Evolutionary conservation across 2,113 vertebrate genomes (phyloP).

Genomic region (Taurulus bubalis): DNA sequence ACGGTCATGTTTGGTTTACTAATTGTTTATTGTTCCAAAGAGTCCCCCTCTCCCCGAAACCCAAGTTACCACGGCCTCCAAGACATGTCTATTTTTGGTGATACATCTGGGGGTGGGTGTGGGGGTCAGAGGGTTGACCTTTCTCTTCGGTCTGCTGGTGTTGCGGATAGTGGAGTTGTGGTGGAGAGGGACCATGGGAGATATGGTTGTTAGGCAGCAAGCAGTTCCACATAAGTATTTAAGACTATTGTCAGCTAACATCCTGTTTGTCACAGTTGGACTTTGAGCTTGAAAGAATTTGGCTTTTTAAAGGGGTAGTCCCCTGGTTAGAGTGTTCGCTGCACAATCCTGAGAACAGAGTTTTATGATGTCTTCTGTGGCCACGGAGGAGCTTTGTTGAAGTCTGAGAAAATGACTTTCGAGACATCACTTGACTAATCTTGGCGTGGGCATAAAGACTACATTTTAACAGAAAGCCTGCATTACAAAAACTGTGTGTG

Average conservation of each 20-base stretch:
- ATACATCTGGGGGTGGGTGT: slow-evolving; percentile 59
- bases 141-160: slow-evolving; percentile 47
- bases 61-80: slow-evolving; percentile 36
- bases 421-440: background rate
- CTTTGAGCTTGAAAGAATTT: slow-evolving; percentile 10
- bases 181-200: slow-evolving; percentile 37
- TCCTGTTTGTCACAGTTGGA: slow-evolving; percentile 34
- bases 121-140: slow-evolving; percentile 62
- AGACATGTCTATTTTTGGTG: slow-evolving; percentile 69
- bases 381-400: background rate
- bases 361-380: background rate
- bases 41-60: slow-evolving; percentile 34
- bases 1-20: slow-evolving; percentile 59
- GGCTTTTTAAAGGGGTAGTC: background rate
- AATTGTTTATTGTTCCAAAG: slow-evolving; percentile 73
- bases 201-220: slow-evolving; percentile 24
- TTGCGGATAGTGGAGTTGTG: background rate
- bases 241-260: slow-evolving; percentile 32
- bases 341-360: background rate
- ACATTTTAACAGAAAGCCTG: background rate
- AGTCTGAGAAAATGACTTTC: background rate
- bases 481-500: background rate
- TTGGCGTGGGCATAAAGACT: background rate
- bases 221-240: slow-evolving; percentile 24
- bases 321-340: background rate